A percentile compares a stretch with the other conserved stretches of the same genome.
phyloP scores from a whole-genome alignment of 2,113 vertebrate genomes.

The Pluvialis apricaria region DNA sequence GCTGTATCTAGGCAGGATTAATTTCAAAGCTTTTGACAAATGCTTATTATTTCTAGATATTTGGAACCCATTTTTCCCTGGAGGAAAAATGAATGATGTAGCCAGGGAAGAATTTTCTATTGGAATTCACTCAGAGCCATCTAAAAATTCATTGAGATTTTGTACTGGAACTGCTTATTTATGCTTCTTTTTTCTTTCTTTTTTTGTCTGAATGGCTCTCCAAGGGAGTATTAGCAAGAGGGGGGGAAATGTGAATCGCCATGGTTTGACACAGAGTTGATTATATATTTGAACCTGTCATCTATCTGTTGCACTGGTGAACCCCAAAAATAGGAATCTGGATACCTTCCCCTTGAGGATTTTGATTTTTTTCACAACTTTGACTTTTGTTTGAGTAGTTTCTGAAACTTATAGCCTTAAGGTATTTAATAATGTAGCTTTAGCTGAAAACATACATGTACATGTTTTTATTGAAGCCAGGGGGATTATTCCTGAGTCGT shows the following conservation, averaged over 20 bases:
- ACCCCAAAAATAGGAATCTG: neutral
- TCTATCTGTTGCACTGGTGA: neutral
- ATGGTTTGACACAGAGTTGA: neutral
- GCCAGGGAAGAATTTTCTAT: neutral
- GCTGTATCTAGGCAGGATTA: neutral
- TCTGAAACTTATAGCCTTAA: neutral
- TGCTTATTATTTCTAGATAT: neutral
- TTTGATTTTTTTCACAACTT: neutral
- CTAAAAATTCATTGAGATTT: neutral
- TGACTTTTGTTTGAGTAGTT: neutral
- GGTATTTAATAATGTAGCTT: neutral
- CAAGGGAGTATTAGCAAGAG: neutral
- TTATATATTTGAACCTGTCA: neutral
- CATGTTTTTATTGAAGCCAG: neutral
- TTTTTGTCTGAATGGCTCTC: neutral
- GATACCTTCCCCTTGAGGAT: neutral
- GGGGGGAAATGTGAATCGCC: neutral
- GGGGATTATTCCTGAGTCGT: neutral
- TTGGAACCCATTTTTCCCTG: neutral
- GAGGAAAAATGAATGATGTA: neutral
- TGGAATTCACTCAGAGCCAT: neutral
- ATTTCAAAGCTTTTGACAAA: conserved; percentile 1
- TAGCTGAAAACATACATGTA: neutral
- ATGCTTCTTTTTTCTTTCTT: neutral
- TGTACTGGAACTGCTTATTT: neutral